Evolutionary conservation across 2,113 vertebrate genomes (phyloP).

Genomic region (Dasypus novemcinctus): DNA sequence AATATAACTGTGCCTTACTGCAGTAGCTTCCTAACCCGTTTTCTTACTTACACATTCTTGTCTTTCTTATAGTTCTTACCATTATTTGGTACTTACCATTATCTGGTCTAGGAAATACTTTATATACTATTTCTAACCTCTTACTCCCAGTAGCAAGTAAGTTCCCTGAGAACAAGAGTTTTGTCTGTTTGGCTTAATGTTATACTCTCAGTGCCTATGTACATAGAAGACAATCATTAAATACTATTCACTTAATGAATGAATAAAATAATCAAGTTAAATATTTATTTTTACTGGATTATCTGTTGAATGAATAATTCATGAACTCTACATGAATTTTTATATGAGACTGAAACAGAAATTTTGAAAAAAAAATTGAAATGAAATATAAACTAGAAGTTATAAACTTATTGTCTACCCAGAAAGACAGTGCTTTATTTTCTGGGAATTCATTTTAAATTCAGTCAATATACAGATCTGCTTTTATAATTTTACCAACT

Average conservation of each 20-base stretch:
- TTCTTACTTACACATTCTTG: neutral
- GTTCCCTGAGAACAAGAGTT: neutral
- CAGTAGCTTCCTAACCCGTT: neutral
- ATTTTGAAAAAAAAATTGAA: neutral
- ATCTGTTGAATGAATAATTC: neutral
- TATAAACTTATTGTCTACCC: neutral
- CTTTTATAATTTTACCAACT: neutral
- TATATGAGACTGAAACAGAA: constrained; percentile 24
- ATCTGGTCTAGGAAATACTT: neutral
- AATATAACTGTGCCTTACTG: neutral
- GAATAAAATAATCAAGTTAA: constrained; percentile 3
- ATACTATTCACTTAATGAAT: constrained; percentile 3
- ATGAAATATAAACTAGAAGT: neutral
- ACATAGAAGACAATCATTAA: neutral
- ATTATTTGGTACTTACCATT: neutral
- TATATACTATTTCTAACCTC: neutral
- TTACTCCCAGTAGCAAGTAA: neutral
- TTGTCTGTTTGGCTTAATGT: neutral
- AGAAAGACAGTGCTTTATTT: constrained; percentile 8
- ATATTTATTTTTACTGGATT: neutral
- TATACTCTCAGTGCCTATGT: neutral
- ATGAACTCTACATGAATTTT: neutral
- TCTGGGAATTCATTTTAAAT: constrained; percentile 30
- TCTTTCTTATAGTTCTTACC: neutral
- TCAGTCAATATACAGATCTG: neutral